Evolutionary conservation across 35 echinoderm and acorn worm species (phyloP).

Genomic region (Eucidaris tribuloides): DNA sequence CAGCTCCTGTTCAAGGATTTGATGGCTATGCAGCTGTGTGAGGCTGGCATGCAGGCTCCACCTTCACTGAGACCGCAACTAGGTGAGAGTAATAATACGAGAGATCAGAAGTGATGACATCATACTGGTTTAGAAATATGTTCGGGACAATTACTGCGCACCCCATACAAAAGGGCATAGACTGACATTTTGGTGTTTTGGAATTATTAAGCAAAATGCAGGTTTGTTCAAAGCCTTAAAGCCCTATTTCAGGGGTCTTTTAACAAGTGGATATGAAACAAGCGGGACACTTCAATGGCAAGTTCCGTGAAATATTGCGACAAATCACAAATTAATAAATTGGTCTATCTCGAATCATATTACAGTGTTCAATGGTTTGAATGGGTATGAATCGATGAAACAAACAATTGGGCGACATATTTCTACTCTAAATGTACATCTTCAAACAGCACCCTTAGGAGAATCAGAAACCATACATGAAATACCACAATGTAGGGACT

Average conservation of each 20-base stretch:
- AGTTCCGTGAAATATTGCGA: too few species aligned
- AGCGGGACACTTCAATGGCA: background rate
- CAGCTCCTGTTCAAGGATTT: conserved; percentile 56
- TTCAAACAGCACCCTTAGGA: too few species aligned
- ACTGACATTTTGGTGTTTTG: too few species aligned
- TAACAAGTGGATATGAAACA: background rate
- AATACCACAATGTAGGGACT: background rate
- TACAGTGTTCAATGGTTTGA: too few species aligned
- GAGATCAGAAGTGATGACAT: background rate
- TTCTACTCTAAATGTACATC: background rate
- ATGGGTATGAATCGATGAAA: too few species aligned
- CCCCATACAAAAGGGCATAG: background rate
- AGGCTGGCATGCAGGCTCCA: conserved; percentile 34
- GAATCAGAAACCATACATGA: too few species aligned
- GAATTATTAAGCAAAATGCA: background rate
- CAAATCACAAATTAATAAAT: too few species aligned
- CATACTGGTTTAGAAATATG: too few species aligned
- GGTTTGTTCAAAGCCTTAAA: background rate
- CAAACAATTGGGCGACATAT: background rate
- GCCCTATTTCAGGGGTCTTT: background rate
- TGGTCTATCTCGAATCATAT: too few species aligned
- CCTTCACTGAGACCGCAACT: conserved; percentile 43
- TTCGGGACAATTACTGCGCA: background rate
- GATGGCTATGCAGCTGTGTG: conserved; percentile 53
- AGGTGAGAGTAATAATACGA: background rate